Base-by-base conservation (phyloP, 2,888 invertebrate genomes). In the Caenorhabditis panamensis region DNA sequence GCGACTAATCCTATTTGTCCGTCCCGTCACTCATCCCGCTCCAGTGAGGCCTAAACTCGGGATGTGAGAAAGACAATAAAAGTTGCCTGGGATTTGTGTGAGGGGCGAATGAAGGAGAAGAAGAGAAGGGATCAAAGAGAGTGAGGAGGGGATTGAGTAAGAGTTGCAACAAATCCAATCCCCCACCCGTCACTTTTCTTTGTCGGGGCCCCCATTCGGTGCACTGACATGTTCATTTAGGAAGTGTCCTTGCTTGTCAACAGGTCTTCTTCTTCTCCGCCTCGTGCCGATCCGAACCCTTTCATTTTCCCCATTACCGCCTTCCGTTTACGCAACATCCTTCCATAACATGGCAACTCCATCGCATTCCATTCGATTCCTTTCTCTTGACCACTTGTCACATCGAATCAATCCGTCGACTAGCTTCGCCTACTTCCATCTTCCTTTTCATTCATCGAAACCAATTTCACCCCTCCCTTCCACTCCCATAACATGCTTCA, bases 331-430 rank as follows among this genome's bases (percentile, higher is more conserved):
- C 73, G 73, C 73, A 73, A 73, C 73, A 66, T 64, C 58, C 49
- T 58, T 20, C 37, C 18, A 26, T 58, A 24, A 59, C 53, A 24
- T 71, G 54, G 47, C 44, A 61, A 67, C 56, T 41, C 56, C 22
- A n/a, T n/a, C 71, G n/a, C 56, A 68, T 68, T 68, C 67, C 54
- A 36, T n/a, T n/a, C n/a, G n/a, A 41, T 53, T 20, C 18, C 20
- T 56, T n/a, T n/a, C n/a, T n/a, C n/a, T n/a, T n/a, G n/a, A n/a
- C n/a, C 58, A 64, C 73, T 73, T 73, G 73, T 73, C 73, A 73
- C 73, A 66, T 66, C 58, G 63, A 44, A 73, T 73, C 73, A 73
- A 64, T 73, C 73, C 53, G 31, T 36, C 37, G 28, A 64, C 63
- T 72, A 72, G 72, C 72, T 72, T 37, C 41, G 56, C 67, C 56